Base-by-base conservation (phyloP, 35 echinoderm and acorn worm genomes). In the Patiria miniata region DNA sequence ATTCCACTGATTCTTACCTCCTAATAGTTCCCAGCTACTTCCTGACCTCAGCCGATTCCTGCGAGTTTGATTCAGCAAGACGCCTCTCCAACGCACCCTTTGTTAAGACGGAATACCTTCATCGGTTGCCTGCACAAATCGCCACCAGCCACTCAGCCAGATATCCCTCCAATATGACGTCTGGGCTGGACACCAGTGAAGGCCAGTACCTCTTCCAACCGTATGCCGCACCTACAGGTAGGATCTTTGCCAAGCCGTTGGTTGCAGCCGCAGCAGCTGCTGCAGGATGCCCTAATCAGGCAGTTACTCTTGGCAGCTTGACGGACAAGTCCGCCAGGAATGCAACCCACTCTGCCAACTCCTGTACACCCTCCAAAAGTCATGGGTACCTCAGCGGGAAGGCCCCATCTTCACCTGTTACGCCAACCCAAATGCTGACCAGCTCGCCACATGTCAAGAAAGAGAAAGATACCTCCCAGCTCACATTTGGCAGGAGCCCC, bases 1-100 rank as follows among this genome's bases (percentile, higher is more conserved):
- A 76, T 32, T 76, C 28, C 28, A 76, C 32, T 1, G 16, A 28
- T 5, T 30, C 61, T 33, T 73, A 22, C 56, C 7, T 68, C 8
- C 34, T 29, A 38, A 22, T 16, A 87, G 85, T 87, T 73, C 55
- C 73, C 16, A 53, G 51, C 21, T 52, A 77, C 33, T 87, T 87
- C 50, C 76, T 87, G 9, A 87, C 85, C 0, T 87, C 53, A 47
- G 40, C 73, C 30, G 69, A 54, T 40, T 51, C 78, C 40, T 38
- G 85, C 38, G 85, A 87, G 23, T 52, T 87, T 9, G 85, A 87
- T 23, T 32, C 65, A 26, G 23, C 65, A 4, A 73, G 29, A 73
- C 10, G 65, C 34, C 29, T 73, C 0, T 23, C 65, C 8, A 23
- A 73, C 65, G 65, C 57, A 18, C 57, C 54, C 22, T 0, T 57